Conservation (phyloP, 2,797 vertebrate genomes). For the Phaenicophaeus curvirostris region DNA sequence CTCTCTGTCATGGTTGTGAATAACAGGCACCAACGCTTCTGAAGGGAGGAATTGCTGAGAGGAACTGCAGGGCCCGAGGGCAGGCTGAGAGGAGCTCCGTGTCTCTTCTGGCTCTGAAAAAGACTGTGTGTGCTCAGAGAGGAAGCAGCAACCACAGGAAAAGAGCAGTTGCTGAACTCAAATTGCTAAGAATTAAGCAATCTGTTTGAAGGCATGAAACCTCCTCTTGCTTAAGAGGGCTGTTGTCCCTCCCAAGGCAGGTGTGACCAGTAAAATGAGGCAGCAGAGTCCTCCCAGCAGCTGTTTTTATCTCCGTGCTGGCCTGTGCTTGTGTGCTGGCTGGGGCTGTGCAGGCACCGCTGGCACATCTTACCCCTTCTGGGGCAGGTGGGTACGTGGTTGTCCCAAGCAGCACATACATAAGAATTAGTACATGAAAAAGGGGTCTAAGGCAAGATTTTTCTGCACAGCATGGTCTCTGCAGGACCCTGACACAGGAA, state of each 20-base stretch:
- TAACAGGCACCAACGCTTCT: not conserved
- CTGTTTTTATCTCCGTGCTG: not conserved
- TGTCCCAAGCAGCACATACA: rapidly evolving
- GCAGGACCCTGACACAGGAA: not conserved
- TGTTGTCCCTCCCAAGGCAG: not conserved
- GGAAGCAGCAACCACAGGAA: constrained; percentile 36
- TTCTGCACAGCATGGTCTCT: not conserved
- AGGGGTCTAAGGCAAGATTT: not conserved
- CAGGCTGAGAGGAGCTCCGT: not conserved
- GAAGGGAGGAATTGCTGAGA: not conserved
- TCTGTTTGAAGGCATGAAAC: not conserved
- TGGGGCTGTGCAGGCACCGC: not conserved
- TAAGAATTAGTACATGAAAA: not conserved
- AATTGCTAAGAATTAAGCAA: constrained; percentile 34
- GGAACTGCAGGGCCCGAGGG: not conserved
- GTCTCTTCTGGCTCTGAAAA: not conserved
- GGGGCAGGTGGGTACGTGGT: rapidly evolving
- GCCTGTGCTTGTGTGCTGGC: not conserved
- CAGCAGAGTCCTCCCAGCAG: not conserved
- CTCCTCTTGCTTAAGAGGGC: constrained; percentile 33
- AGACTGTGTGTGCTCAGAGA: not conserved
- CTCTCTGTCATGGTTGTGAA: not conserved
- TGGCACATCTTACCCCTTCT: rapidly evolving
- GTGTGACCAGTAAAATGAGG: not conserved
- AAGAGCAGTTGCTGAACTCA: not conserved